Base-by-base conservation (phyloP, 2,113 vertebrate species). In the Ophthalmolycus amberensis region DNA sequence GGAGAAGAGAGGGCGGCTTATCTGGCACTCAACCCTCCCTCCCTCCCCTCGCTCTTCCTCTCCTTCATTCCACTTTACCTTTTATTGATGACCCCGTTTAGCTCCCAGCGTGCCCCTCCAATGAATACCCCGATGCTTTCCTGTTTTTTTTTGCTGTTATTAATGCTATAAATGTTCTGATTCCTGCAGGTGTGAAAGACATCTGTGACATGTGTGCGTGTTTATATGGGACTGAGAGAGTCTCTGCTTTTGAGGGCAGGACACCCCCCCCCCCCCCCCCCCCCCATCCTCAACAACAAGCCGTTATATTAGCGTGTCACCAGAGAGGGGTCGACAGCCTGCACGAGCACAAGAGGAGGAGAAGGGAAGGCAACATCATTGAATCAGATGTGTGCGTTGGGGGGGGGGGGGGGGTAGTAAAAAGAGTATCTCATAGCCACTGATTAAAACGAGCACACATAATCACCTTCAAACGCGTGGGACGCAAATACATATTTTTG, bases 251-350 rank as follows among this genome's bases (percentile, higher is more conserved):
- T 44, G 89, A 84, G 88, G 84, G 84, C 73, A 86, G 81, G 80
- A 87, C n/a, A n/a, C n/a, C n/a, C n/a, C n/a, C n/a, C n/a, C n/a
- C n/a, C n/a, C 78, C 92, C 83, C 90, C 88, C 93, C 93, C 83
- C 90, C 90, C 73, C 90, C 93, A 89, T 85, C 3, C 4, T 75
- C 89, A 80, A 89, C 34, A 34, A 83, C 44, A 67, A 90, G 67
- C 76, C 65, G 90, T 87, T 75, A n/a, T 75, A 22, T 90, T 84
- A 92, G 94, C 92, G 89, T 94, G 94, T 48, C 6, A 34, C 93
- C 94, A 88, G 71, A 77, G 67, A 69, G 63, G 48, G 20, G 42
- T 44, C 42, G 42, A 20, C 71, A 77, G 34, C 34, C 27, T 29
- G 0, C 72, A 46, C 7, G 48, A 50, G 48, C 48, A 50, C 48